Evolutionary conservation across 2,113 vertebrate genomes (phyloP).

Genomic region (Willisornis vidua): DNA sequence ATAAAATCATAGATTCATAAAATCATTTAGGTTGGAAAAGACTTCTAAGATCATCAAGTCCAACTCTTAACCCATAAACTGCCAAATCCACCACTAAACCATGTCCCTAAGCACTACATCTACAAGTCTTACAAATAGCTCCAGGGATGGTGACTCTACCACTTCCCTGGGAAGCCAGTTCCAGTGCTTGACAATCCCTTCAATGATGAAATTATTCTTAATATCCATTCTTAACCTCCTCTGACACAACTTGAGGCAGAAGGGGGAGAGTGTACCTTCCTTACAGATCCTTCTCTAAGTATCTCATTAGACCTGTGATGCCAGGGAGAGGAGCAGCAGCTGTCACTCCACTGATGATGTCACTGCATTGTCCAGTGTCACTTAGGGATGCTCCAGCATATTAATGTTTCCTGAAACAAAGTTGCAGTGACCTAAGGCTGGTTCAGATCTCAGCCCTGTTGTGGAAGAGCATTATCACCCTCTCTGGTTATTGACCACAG

Average conservation of each 20-base stretch:
- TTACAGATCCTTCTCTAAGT: background rate
- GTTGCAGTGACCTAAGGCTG: background rate
- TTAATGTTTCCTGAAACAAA: background rate
- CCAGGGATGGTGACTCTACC: background rate
- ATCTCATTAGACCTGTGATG: background rate
- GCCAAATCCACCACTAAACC: background rate
- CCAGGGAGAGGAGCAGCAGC: background rate
- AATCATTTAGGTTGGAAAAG: background rate
- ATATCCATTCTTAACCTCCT: background rate
- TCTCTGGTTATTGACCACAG: background rate
- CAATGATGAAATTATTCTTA: background rate
- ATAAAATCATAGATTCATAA: background rate
- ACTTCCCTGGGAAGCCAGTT: background rate
- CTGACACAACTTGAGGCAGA: background rate
- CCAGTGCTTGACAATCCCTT: background rate
- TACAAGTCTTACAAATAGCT: background rate
- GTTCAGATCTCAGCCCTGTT: background rate
- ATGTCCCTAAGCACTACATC: background rate
- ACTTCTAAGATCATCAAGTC: background rate
- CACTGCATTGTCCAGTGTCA: background rate
- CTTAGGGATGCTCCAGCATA: background rate
- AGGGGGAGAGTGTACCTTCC: fast-evolving
- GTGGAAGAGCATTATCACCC: background rate
- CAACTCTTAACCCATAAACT: background rate
- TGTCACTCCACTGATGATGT: background rate